Evolutionary conservation across 2,888 invertebrate species (phyloP), one percentile per base, ranked within the genome.

Genomic region (Lochmaea capreae): DNA sequence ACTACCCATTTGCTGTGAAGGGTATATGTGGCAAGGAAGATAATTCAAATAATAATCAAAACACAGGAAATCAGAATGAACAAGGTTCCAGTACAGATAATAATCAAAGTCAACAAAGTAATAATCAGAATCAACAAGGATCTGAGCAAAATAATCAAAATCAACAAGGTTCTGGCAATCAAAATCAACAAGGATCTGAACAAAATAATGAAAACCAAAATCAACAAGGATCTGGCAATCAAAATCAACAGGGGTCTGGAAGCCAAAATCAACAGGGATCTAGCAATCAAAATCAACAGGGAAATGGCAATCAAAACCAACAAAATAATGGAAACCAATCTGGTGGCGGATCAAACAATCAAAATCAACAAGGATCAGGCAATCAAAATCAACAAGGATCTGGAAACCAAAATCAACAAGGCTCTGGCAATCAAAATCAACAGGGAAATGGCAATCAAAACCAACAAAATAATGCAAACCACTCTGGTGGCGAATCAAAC

Each of bases 1-100:
- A 95, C 85, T 91, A 94, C 84, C 90, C 90, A 46, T 91, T 90
- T 88, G 90, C 90, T 69, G 91, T 90, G 46, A 74, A 9, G 63
- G 81, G 81, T 52, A 67, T 26, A 18, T 73, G 76, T 49, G 69
- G 72, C 49, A 78, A 57, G 5, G 33, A 2, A 2, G 52, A 49
- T 33, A 67, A 42, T 49, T 33, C 26, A 42, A 57, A 69, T 22
- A 65, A 65, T 58, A 42, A 65, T n/a, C 73, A 63, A 62, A 68
- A 74, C 18, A 58, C 65, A 10, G 71, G 4, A 22, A 52, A 9
- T 52, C 62, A 33, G n/a, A 65, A 65, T 57, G 52, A 65, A 18
- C 62, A 54, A 42, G 39, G 70, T 70, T 46, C 75, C 58, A 75
- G 39, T 42, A 33, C 26, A 33, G 4, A 33, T 4, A 65, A 10